These are phyloP conservation scores for Hypomecis punctinalis DNA, from an alignment of 2,888 invertebrate genomes.

Conservation along the genomic window DNA sequence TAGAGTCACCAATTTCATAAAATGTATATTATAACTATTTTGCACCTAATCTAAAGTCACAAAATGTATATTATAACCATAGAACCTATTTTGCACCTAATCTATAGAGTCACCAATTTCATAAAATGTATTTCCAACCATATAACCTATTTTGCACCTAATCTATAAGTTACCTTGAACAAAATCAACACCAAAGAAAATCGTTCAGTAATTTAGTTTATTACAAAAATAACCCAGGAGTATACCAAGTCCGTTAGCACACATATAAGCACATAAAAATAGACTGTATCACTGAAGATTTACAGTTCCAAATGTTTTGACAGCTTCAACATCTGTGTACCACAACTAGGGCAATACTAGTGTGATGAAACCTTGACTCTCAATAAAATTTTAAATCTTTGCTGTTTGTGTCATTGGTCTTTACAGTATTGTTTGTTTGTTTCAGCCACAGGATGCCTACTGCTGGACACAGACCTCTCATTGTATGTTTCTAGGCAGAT, in stretches of 20 bases:
- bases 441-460: neutral
- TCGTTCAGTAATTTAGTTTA: neutral
- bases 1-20: too few relatives aligned
- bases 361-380: conserved; percentile 12
- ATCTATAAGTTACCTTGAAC: neutral
- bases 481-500: too few relatives aligned
- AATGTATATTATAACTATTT: too few relatives aligned
- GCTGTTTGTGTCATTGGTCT: conserved; percentile 2
- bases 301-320: conserved; percentile 22
- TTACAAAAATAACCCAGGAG: neutral
- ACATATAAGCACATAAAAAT: conserved; percentile 16
- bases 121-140: too few relatives aligned
- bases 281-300: conserved; percentile 16
- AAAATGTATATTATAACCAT: too few relatives aligned
- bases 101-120: too few relatives aligned
- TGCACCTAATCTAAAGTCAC: too few relatives aligned
- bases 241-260: conserved; percentile 2
- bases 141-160: neutral
- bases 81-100: too few relatives aligned
- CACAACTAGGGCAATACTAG: conserved; percentile 10
- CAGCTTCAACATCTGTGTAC: conserved; percentile 9
- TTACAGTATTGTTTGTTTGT: neutral
- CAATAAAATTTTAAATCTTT: conserved; percentile 11
- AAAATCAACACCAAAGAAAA: conserved; percentile 1
- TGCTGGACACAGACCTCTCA: too few relatives aligned